Base-by-base conservation (phyloP, 1,140 invertebrate species). In the Linepithema humile region DNA sequence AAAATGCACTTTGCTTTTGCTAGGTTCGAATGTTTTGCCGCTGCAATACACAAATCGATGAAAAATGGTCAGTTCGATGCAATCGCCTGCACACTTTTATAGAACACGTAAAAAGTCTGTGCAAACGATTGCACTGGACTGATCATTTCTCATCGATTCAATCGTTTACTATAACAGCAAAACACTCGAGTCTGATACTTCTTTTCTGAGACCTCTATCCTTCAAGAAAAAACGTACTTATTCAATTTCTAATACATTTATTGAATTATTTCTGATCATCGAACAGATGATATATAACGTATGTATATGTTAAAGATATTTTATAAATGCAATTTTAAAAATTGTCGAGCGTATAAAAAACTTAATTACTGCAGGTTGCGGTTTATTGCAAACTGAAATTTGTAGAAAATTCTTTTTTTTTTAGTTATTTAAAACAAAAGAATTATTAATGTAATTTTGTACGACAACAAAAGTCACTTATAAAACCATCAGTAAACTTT, bases 301-400 rank as follows among this genome's bases (percentile, higher is more conserved):
- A 9, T 60, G 3, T 15, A 20, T 20, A n/a, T 23, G 10, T 23
- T 10, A 2, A 53, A 35, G 32, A 70, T 20, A 29, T n/a, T 32
- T 29, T 10, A 0, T 12, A 9, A 15, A 48, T 6, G 4, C 32
- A 20, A 10, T 7, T 35, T 32, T 26, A n/a, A 53, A 53, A 53
- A n/a, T n/a, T n/a, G n/a, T n/a, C 26, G 29, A 53, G 2, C 23
- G 12, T 15, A 32, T 32, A 40, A 50, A 65, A 17, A 15, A 67
- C 23, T 65, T 65, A 20, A 17, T 43, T n/a, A 17, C 6, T 48
- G 4, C 4, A 48, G 17, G n/a, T 48, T 48, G 17, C n/a, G 43
- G 43, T 38, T 64, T 64, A 20, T 40, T 67, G 29, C n/a, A 32
- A 35, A 69, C 32, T 50, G n/a, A n/a, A 48, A 50, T 69, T 65